These are phyloP conservation scores for Crypturellus undulatus DNA, from an alignment of 2,113 vertebrate genomes.

Conservation along the genomic window DNA sequence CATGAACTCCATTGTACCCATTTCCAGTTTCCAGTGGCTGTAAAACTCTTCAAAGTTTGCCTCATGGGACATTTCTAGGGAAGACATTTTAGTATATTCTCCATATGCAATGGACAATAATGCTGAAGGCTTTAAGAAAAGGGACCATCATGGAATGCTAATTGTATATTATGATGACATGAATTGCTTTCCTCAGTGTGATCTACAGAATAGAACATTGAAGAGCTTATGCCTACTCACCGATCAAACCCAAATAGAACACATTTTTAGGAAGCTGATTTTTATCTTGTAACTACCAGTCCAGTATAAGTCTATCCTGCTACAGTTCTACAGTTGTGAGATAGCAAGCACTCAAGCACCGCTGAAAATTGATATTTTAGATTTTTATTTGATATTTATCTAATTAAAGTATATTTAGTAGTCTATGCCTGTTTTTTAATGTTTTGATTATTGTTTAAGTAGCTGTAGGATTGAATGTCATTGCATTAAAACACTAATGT, in stretches of 20 bases:
- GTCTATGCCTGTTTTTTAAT: neutral
- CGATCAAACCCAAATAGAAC: neutral
- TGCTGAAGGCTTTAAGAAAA: neutral
- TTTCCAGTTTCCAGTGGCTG: neutral
- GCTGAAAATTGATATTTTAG: neutral
- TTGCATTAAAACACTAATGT: neutral
- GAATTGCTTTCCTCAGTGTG: neutral
- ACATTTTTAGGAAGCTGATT: neutral
- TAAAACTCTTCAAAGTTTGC: neutral
- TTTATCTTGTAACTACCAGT: neutral
- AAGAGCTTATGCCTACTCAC: neutral
- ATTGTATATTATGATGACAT: neutral
- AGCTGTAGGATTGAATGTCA: neutral
- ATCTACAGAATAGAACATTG: neutral
- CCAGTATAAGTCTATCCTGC: neutral
- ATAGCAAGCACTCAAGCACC: neutral
- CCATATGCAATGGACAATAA: neutral
- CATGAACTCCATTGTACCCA: neutral
- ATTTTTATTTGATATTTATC: neutral
- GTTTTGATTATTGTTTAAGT: neutral
- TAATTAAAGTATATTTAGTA: neutral
- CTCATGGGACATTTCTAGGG: neutral
- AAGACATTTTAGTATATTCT: neutral
- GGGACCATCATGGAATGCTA: neutral
- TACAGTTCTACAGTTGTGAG: neutral